Evolutionary conservation across 1,140 invertebrate genomes (phyloP).

Genomic region (Periplaneta americana): DNA sequence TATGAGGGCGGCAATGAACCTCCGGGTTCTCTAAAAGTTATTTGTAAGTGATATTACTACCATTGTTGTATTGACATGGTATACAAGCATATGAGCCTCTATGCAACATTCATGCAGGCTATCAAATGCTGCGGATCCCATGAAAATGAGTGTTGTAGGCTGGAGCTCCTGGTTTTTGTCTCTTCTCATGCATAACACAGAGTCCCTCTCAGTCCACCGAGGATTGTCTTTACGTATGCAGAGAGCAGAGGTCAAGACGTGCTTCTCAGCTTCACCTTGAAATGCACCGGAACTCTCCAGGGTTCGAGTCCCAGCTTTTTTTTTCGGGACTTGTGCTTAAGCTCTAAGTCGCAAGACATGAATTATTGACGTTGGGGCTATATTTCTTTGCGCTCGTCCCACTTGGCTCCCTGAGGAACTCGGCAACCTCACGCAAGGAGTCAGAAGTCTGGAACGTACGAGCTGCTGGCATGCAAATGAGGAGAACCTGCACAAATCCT

Average conservation of each 20-base stretch:
- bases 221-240: background rate
- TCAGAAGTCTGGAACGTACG: background rate
- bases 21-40: too few relatives aligned
- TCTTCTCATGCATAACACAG: background rate
- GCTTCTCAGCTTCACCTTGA: background rate
- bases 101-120: too few relatives aligned
- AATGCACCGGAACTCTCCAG: background rate
- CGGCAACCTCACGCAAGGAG: background rate
- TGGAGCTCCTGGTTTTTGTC: too few relatives aligned
- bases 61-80: too few relatives aligned
- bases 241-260: background rate
- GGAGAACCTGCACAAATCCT: background rate
- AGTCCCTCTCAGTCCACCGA: background rate
- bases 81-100: too few relatives aligned
- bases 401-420: background rate
- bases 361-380: background rate
- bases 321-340: background rate
- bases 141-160: background rate
- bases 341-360: background rate
- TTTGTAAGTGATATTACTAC: too few relatives aligned
- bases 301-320: background rate
- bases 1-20: too few relatives aligned
- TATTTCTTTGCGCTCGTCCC: background rate
- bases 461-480: background rate
- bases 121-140: background rate